These are phyloP conservation scores for Paralvinella palmiformis DNA, from an alignment of 1,140 invertebrate genomes.

Conservation along the genomic window DNA sequence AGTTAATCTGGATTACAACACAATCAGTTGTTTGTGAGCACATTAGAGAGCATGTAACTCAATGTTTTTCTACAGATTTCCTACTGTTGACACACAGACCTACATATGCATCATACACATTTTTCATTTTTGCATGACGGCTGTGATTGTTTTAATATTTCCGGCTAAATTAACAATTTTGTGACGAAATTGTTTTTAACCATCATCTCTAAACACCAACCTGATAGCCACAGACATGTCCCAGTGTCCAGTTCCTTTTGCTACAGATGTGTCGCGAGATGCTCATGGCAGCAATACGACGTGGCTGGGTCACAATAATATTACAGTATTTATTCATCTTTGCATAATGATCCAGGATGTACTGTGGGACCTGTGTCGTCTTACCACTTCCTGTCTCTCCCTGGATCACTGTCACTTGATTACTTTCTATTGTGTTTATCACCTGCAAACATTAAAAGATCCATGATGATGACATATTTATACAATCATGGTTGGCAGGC, in stretches of 20 bases:
- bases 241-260: slow-evolving; percentile 41
- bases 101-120: too few relatives aligned
- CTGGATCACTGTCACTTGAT: slow-evolving; percentile 66
- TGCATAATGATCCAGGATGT: slow-evolving; percentile 46
- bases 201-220: slow-evolving; percentile 27
- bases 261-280: slow-evolving; percentile 43
- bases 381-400: slow-evolving; percentile 87
- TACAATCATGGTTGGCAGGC: not conserved
- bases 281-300: slow-evolving; percentile 48
- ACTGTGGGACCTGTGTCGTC: slow-evolving; percentile 81
- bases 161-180: too few relatives aligned
- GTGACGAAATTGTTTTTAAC: too few relatives aligned
- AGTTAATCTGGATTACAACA: too few relatives aligned
- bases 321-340: slow-evolving; percentile 41
- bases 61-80: too few relatives aligned
- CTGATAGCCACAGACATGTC: slow-evolving; percentile 48
- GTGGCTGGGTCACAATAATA: slow-evolving; percentile 49
- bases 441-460: slow-evolving; percentile 22
- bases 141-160: too few relatives aligned
- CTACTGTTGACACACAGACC: too few relatives aligned
- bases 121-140: too few relatives aligned
- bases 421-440: slow-evolving; percentile 36
- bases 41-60: too few relatives aligned
- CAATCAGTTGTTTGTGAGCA: too few relatives aligned
- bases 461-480: not conserved